phyloP scores from a whole-genome alignment of 1,140 invertebrate species.

The Lysiphlebus fabarum region DNA sequence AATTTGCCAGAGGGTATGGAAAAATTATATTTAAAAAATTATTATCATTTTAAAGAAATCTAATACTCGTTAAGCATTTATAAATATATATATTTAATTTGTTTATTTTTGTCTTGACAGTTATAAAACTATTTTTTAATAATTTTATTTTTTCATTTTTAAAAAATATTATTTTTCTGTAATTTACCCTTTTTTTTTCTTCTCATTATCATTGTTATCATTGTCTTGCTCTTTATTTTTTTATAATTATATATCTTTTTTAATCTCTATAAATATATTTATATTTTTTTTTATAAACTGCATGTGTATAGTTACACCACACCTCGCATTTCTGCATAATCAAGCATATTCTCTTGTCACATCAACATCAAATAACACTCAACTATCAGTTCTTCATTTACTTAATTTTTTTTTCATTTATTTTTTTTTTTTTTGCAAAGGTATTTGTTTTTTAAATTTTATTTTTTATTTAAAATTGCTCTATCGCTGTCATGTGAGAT shows the following conservation, averaged over 20 bases:
- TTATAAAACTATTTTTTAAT: too few species aligned
- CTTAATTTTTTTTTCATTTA: too few species aligned
- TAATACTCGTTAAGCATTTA: too few species aligned
- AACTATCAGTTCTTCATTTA: too few species aligned
- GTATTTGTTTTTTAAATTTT: not conserved
- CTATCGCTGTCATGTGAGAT: not conserved
- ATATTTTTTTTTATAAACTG: not conserved
- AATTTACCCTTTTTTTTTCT: not conserved
- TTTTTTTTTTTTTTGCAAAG: not conserved
- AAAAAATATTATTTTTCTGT: not conserved
- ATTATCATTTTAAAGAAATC: too few species aligned
- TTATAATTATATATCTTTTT: not conserved
- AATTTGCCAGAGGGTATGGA: too few species aligned
- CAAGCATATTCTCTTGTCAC: not conserved
- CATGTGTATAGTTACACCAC: not conserved
- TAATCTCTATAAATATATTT: not conserved
- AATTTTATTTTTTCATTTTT: not conserved
- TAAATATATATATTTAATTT: too few species aligned
- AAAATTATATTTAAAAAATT: too few species aligned
- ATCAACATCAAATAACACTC: not conserved
- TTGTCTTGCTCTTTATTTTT: not conserved
- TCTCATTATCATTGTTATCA: not conserved
- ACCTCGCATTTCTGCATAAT: conserved; percentile 8
- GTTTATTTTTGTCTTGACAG: too few species aligned
- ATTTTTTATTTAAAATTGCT: not conserved